Base-by-base conservation (phyloP, 1,140 invertebrate species). In the Atta colombica region DNA sequence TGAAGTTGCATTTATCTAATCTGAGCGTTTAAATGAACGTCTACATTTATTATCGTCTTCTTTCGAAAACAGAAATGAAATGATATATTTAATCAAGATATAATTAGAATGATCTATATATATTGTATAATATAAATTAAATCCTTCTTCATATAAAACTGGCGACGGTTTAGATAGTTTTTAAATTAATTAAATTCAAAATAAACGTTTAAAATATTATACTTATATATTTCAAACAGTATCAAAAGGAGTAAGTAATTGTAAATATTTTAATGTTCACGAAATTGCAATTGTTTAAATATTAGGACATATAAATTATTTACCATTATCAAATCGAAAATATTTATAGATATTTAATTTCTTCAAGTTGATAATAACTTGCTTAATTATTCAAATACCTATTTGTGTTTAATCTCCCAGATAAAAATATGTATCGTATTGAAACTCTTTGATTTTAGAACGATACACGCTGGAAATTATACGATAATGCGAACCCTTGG, bases 381-480 rank as follows among this genome's bases (percentile, higher is more conserved):
- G n/a, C 6, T 53, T 35, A 51, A 53, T 80, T 39, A 16, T 6
- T 35, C 1, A 12, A 69, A 69, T 7, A 14, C 16, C 0, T n/a
- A 49, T 16, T 14, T 39, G 65, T 39, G 7, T 45, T 28, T 14
- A 12, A 10, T 0, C n/a, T 61, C 12, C 21, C 14, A 7, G 28
- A n/a, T 66, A 53, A 80, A 58, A 10, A 28, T 18, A 35, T 65
- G 7, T 78, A 49, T 51, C 1, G 18, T 49, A 8, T 68, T 80
- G 16, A 5, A 80, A 18, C 0, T 12, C 63, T 69, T 8, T 55
- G 63, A 80, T 80, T 31, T 69, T 80, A 69, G 10, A 69, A 77
- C 16, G 63, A 69, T 69, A 25, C n/a, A 28, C 31, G 49, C 8
- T 49, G 77, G 63, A 80, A 80, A 80, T 80, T 80, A 69, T 80